A percentile compares a stretch with the other conserved stretches of the same genome.
phyloP scores from a whole-genome alignment of 1,140 invertebrate species.

The Neomicropteryx cornuta region DNA sequence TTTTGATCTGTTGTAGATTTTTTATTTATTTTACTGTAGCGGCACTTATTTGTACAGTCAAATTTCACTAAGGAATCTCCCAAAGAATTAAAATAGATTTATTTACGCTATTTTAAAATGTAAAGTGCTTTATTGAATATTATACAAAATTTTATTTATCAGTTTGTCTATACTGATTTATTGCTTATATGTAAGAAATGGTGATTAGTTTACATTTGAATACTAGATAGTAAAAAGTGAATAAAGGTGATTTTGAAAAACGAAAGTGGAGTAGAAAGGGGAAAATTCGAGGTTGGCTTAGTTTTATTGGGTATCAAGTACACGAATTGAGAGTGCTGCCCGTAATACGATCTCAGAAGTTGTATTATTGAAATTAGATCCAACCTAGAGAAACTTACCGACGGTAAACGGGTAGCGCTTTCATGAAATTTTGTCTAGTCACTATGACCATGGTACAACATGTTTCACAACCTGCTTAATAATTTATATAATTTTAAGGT shows the following conservation, averaged over 20 bases:
- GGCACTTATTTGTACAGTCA: constrained; percentile 12
- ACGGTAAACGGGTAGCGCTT: constrained; percentile 28
- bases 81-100: constrained; percentile 23
- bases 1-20: constrained; percentile 24
- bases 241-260: constrained; percentile 20
- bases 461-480: constrained; percentile 19
- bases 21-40: constrained; percentile 11
- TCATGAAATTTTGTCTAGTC: constrained; percentile 35
- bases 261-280: constrained; percentile 24
- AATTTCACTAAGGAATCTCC: constrained; percentile 18
- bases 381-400: not conserved
- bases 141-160: constrained; percentile 38
- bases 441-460: constrained; percentile 23
- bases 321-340: too few species aligned
- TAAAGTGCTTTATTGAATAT: constrained; percentile 31
- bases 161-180: too few species aligned
- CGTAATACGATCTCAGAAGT: too few species aligned
- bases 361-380: too few species aligned
- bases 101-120: constrained; percentile 13
- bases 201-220: constrained; percentile 35
- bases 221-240: constrained; percentile 21
- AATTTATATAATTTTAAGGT: constrained; percentile 26
- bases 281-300: constrained; percentile 29
- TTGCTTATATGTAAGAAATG: too few species aligned
- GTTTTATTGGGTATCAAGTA: constrained; percentile 33